These are phyloP conservation scores for Napeogenes inachia DNA, from an alignment of 2,888 invertebrate species.

Conservation along the genomic window DNA sequence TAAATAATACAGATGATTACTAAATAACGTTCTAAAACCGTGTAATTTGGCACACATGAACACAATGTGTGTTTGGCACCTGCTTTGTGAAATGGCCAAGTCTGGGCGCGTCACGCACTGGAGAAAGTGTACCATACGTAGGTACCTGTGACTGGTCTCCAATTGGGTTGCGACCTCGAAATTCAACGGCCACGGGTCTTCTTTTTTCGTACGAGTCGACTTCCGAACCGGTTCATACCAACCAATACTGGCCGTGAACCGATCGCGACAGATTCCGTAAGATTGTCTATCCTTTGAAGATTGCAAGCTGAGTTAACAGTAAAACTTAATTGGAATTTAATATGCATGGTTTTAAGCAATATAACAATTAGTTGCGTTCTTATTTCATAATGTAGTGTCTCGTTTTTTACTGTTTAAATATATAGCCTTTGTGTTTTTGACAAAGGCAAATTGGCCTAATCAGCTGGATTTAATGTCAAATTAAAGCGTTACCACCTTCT, in stretches of 20 bases:
- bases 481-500: too few relatives aligned
- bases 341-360: slow-evolving; percentile 10
- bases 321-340: slow-evolving; percentile 11
- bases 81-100: slow-evolving; percentile 57
- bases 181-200: slow-evolving; percentile 56
- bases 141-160: slow-evolving; percentile 66
- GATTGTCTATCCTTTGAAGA: slow-evolving; percentile 13
- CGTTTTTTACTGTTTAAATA: too few relatives aligned
- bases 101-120: slow-evolving; percentile 63
- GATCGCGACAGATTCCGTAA: slow-evolving; percentile 21
- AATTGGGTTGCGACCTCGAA: slow-evolving; percentile 75
- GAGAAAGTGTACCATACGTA: slow-evolving; percentile 71
- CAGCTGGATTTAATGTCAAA: too few relatives aligned
- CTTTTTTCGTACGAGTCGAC: slow-evolving; percentile 49
- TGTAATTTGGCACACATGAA: slow-evolving; percentile 14
- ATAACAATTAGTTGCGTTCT: slow-evolving; percentile 1
- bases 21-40: not conserved
- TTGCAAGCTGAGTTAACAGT: slow-evolving; percentile 10
- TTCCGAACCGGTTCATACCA: slow-evolving; percentile 42
- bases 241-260: slow-evolving; percentile 33
- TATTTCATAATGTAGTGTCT: slow-evolving; percentile 7
- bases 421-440: too few relatives aligned
- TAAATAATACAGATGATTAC: not conserved
- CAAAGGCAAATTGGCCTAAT: too few relatives aligned
- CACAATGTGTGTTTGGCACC: slow-evolving; percentile 34